Conservation (phyloP, 1,140 invertebrate species). For the Drosophila eugracilis region DNA sequence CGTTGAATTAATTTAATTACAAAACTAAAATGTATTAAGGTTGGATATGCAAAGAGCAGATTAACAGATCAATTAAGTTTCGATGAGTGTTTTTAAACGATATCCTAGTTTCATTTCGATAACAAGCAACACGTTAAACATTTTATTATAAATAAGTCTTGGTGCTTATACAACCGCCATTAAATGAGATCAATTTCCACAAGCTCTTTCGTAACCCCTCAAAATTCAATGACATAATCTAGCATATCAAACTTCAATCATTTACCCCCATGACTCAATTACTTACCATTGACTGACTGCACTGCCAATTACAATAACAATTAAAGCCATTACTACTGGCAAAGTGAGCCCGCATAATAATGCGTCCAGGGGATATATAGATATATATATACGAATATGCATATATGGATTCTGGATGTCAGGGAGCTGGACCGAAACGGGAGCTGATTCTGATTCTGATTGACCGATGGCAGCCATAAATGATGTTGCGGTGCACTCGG, state of each 20-base stretch:
- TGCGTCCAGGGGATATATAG: conserved; percentile 7
- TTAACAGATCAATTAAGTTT: too few relatives aligned
- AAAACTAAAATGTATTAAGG: not conserved
- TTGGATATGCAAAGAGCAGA: not conserved
- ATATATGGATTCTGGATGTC: not conserved
- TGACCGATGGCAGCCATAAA: conserved; percentile 41
- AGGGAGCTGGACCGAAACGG: conserved; percentile 24
- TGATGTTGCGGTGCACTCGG: conserved; percentile 24
- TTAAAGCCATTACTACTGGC: conserved; percentile 39
- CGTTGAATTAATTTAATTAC: not conserved
- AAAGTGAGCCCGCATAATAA: conserved; percentile 46
- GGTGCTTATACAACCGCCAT: not conserved
- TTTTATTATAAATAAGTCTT: not conserved
- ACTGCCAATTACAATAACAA: conserved; percentile 68
- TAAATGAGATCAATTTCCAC: not conserved
- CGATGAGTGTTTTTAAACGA: not conserved
- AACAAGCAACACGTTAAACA: too few relatives aligned
- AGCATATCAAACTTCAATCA: conserved; percentile 41
- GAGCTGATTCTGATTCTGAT: conserved; percentile 39
- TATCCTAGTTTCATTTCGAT: too few relatives aligned
- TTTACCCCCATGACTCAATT: conserved; percentile 47
- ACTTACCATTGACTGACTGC: conserved; percentile 70
- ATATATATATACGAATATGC: not conserved
- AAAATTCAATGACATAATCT: conserved; percentile 43
- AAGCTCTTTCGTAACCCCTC: conserved; percentile 9